Percentiles rank a stretch among this genome's conserved stretches.
These are phyloP conservation scores for Drosophila mojavensis DNA, from an alignment of 1,140 invertebrate species.

Conservation along the genomic window DNA sequence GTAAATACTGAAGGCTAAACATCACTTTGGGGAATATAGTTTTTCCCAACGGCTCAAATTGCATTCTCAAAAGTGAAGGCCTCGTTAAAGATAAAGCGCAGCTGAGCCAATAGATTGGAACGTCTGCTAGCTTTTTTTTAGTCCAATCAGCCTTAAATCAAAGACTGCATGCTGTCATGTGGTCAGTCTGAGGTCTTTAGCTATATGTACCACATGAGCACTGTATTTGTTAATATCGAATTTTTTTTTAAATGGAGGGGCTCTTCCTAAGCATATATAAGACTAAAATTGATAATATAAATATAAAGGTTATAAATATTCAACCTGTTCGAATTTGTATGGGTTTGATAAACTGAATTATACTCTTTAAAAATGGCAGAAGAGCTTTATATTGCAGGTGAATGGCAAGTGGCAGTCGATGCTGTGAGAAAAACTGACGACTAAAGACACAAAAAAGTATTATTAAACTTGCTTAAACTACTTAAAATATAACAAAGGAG, in stretches of 20 bases:
- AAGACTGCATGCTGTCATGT: background rate
- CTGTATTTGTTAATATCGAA: too few species aligned
- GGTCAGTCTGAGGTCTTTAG: conserved; percentile 10
- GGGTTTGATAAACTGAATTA: too few species aligned
- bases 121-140: conserved; percentile 7
- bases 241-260: too few species aligned
- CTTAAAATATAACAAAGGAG: conserved; percentile 49
- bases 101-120: conserved; percentile 13
- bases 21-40: conserved; percentile 27
- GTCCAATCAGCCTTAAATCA: background rate
- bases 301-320: too few species aligned
- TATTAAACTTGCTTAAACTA: conserved; percentile 31
- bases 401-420: too few species aligned
- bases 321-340: too few species aligned
- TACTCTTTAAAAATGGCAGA: too few species aligned
- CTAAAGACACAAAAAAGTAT: conserved; percentile 1
- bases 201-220: background rate
- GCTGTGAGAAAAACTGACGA: background rate
- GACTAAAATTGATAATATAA: too few species aligned
- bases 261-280: too few species aligned
- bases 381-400: background rate
- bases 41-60: conserved; percentile 9
- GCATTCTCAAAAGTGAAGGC: conserved; percentile 39
- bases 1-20: conserved; percentile 4
- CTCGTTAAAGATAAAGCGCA: conserved; percentile 10